Evolutionary conservation across 2,113 vertebrate genomes (phyloP).

Genomic region (Tapirus terrestris): DNA sequence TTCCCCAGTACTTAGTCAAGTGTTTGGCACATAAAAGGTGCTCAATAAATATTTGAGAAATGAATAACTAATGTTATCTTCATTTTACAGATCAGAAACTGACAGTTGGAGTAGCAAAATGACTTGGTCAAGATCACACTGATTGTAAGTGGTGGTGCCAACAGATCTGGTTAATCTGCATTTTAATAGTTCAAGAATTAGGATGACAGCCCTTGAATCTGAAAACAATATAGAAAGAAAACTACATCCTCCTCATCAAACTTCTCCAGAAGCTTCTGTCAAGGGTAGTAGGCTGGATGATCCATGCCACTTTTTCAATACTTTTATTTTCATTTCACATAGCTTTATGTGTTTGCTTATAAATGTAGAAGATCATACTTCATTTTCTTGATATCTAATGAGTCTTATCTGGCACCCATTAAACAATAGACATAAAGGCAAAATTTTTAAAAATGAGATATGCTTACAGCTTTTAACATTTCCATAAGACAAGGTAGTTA

Average conservation of each 20-base stretch:
- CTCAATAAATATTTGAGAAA: background rate
- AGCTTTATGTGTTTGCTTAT: background rate
- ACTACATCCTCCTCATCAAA: background rate
- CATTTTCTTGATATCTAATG: background rate
- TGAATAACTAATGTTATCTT: background rate
- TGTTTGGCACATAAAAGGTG: background rate
- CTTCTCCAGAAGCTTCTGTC: background rate
- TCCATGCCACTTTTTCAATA: background rate
- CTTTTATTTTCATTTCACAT: conserved; percentile 31
- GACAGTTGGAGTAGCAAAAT: background rate
- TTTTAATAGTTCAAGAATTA: conserved; percentile 11
- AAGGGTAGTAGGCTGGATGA: background rate
- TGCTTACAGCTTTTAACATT: background rate
- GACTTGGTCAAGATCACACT: background rate
- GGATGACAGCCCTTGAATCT: background rate
- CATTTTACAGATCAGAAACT: background rate
- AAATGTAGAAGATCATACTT: background rate
- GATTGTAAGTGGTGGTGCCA: background rate
- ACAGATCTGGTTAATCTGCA: background rate
- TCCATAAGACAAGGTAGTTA: background rate
- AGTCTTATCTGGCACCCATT: background rate
- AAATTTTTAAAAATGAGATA: background rate
- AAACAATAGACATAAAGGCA: background rate
- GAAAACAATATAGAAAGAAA: background rate
- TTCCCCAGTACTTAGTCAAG: background rate